Evolutionary conservation across 1,140 invertebrate species (phyloP).

Genomic region (Drosophila leontia): DNA sequence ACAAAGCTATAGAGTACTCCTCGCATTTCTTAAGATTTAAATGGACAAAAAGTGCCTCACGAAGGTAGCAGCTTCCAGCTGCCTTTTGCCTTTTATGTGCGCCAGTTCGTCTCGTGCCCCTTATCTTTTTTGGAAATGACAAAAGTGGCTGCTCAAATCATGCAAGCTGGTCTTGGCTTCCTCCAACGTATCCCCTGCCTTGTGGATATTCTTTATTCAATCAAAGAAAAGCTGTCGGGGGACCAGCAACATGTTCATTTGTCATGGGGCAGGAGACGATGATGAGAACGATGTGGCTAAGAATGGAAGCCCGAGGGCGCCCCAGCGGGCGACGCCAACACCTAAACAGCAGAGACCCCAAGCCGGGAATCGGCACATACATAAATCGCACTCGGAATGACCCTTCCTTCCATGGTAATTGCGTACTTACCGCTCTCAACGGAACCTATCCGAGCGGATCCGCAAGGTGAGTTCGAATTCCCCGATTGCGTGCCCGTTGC

Average conservation of each 20-base stretch:
- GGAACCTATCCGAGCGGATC: conserved; percentile 30
- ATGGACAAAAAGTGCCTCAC: conserved; percentile 33
- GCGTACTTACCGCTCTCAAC: conserved; percentile 58
- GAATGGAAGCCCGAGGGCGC: conserved; percentile 31
- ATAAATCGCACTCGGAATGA: conserved; percentile 49
- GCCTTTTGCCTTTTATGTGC: conserved; percentile 28
- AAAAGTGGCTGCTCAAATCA: conserved; percentile 51
- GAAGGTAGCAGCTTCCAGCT: conserved; percentile 31
- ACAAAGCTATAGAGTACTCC: conserved; percentile 15
- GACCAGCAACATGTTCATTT: conserved; percentile 60
- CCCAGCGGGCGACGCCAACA: conserved; percentile 60
- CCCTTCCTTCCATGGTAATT: conserved; percentile 50
- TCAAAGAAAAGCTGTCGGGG: conserved; percentile 37
- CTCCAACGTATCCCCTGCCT: background rate
- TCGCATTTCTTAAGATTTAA: conserved; percentile 27
- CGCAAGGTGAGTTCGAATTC: conserved; percentile 51
- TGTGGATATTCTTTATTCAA: conserved; percentile 57
- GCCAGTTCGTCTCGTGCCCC: conserved; percentile 39
- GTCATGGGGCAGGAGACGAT: conserved; percentile 34
- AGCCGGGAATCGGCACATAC: conserved; percentile 33
- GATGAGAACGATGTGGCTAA: conserved; percentile 4
- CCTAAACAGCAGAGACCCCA: conserved; percentile 43
- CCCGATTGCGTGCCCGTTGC: conserved; percentile 56
- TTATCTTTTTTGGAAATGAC: conserved; percentile 55
- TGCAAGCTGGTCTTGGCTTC: conserved; percentile 17